phyloP scores from a whole-genome alignment of 2,888 invertebrate genomes.

The Troides helena region DNA sequence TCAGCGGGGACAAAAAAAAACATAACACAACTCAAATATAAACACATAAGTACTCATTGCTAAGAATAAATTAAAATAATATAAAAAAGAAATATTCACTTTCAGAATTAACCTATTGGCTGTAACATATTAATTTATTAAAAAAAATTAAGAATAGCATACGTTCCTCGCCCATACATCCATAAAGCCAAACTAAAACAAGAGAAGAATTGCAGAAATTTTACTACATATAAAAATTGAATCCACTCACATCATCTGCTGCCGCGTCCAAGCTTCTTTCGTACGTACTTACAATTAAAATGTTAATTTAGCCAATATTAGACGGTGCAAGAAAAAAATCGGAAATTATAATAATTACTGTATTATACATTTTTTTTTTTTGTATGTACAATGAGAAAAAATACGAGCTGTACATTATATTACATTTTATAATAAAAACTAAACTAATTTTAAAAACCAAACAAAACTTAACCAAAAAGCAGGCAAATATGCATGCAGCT shows the following conservation, averaged over 20 bases:
- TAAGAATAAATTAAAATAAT: conserved; percentile 73
- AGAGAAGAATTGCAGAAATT: conserved; percentile 58
- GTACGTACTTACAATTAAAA: conserved; percentile 82
- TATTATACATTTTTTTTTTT: conserved; percentile 71
- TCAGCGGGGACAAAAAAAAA: conserved; percentile 84
- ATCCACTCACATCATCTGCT: conserved; percentile 62
- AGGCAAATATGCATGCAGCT: conserved; percentile 85
- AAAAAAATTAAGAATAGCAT: conserved; percentile 39
- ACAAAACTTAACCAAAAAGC: conserved; percentile 83
- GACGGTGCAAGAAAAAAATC: conserved; percentile 84
- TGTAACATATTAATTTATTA: conserved; percentile 43
- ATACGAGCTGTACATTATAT: conserved; percentile 78
- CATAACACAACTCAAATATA: conserved; percentile 79
- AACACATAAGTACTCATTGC: conserved; percentile 76
- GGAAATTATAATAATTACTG: conserved; percentile 82
- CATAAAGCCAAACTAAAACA: conserved; percentile 73
- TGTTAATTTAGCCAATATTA: conserved; percentile 84
- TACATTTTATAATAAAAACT: conserved; percentile 78
- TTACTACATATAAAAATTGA: conserved; percentile 46
- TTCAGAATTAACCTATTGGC: conserved; percentile 57
- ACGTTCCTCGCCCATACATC: conserved; percentile 66
- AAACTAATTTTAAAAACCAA: conserved; percentile 79
- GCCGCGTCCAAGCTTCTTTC: conserved; percentile 57
- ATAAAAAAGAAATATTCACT: conserved; percentile 62
- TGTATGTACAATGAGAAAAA: conserved; percentile 76